Base-by-base conservation (phyloP, 1,140 invertebrate genomes). In the Drosophila virilis region DNA sequence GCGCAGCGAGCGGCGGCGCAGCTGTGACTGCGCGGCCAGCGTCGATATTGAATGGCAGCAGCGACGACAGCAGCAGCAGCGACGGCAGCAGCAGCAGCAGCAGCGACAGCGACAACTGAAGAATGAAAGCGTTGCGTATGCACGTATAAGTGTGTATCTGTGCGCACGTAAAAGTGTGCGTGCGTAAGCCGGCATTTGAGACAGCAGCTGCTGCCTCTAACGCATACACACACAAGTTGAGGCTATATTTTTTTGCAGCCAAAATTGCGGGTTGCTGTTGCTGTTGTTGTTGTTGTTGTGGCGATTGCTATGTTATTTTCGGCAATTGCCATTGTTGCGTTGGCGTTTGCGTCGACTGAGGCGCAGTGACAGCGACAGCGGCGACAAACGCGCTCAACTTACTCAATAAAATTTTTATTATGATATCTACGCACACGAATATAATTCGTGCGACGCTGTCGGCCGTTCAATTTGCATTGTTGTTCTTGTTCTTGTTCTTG, bases 391-490 rank as follows among this genome's bases (percentile, higher is more conserved):
- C 79, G 76, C 83, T 83, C 73, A 83, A 90, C 90, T 91, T 91
- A 91, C 90, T 91, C 90, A 91, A 91, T 91, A 91, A 84, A 86
- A 91, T 77, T 90, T 91, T 90, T 91, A 91, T 91, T 91, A 91
- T 91, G 84, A 91, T 91, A 91, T 91, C 79, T 88, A 72, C 68
- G 67, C 69, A 78, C 43, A 77, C 78, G 82, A 72, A 72, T 64
- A 68, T 70, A 79, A 66, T 61, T 58, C 40, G 60, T 54, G 15
- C 17, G 58, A 10, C 54, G 43, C 33, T 45, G 46, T 43, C 46
- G 74, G 45, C 15, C 33, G 38, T 77, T 70, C 52, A 48, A 59
- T 67, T 78, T 66, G 58, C 43, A 61, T 55, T 77, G 51, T 71
- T 57, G 38, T 33, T 67, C 33, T 37, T 48, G 28, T 35, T 62